Evolutionary conservation across 2,113 vertebrate genomes (phyloP).

Genomic region (Salvelinus namaycush): DNA sequence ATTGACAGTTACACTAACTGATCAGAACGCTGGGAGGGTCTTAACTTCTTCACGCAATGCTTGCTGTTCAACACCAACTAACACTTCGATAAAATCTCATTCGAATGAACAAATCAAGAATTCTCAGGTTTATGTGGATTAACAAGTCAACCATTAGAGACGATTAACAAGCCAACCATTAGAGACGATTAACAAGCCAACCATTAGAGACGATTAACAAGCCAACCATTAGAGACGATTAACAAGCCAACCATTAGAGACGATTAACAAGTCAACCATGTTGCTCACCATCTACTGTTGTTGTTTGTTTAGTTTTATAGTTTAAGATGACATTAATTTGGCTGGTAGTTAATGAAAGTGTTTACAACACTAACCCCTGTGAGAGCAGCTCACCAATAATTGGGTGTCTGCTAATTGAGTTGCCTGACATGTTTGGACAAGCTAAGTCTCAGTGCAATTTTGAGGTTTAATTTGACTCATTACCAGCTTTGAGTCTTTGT

Average conservation of each 20-base stretch:
- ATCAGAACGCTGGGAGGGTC: constrained; percentile 14
- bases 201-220: not conserved
- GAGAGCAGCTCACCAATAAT: constrained; percentile 64
- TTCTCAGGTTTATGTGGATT: not conserved
- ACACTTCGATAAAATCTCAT: not conserved
- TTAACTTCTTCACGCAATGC: not conserved
- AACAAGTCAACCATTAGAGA: constrained; percentile 15
- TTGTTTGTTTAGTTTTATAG: constrained; percentile 50
- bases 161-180: too few species aligned
- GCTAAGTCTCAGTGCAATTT: constrained; percentile 69
- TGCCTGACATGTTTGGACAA: constrained; percentile 73
- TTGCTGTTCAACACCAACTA: not conserved
- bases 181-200: constrained; percentile 52
- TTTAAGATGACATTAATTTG: constrained; percentile 58
- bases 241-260: constrained; percentile 14
- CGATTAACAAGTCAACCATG: constrained; percentile 46
- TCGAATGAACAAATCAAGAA: constrained; percentile 17
- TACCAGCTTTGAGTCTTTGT: constrained; percentile 41
- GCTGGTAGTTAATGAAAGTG: constrained; percentile 68
- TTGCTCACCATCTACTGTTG: constrained; percentile 40
- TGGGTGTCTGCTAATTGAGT: constrained; percentile 70
- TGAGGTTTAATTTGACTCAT: constrained; percentile 63
- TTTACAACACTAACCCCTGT: constrained; percentile 56
- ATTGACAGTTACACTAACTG: constrained; percentile 30
- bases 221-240: constrained; percentile 15